Conservation (phyloP, 2,888 invertebrate species). For the Patella pellucida region DNA sequence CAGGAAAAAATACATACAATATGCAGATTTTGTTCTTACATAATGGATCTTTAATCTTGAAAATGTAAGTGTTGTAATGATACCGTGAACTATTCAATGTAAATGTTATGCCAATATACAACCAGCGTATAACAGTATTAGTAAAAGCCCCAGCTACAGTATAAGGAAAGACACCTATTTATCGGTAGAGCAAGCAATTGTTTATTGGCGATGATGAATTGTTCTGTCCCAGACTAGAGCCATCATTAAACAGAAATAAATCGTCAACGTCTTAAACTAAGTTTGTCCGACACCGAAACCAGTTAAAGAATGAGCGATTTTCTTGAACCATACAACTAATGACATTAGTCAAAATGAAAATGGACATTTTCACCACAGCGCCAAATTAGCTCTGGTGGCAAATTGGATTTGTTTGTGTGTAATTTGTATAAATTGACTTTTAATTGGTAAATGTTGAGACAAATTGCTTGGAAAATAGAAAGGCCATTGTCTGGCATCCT, state of each 20-base stretch:
- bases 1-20: no score
- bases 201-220: neutral
- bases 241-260: neutral
- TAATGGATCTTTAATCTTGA: no score
- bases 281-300: neutral
- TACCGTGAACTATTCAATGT: no score
- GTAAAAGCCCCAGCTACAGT: no score
- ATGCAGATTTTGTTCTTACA: no score
- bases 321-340: neutral
- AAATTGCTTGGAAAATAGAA: conserved; percentile 1
- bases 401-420: conserved; percentile 9
- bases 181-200: neutral
- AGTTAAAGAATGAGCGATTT: conserved; percentile 9
- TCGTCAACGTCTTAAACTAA: conserved; percentile 6
- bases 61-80: no score
- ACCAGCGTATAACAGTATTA: no score
- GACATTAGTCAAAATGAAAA: conserved; percentile 5
- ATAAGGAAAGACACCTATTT: no score
- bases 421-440: conserved; percentile 10
- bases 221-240: neutral
- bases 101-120: no score
- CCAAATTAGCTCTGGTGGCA: neutral
- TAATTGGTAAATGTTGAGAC: conserved; percentile 6
- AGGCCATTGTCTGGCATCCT: neutral
- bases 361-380: conserved; percentile 5